Percentiles rank a stretch among this genome's conserved stretches.
Evolutionary conservation across 2,113 vertebrate genomes (phyloP).

Genomic region (Tetrao urogallus): DNA sequence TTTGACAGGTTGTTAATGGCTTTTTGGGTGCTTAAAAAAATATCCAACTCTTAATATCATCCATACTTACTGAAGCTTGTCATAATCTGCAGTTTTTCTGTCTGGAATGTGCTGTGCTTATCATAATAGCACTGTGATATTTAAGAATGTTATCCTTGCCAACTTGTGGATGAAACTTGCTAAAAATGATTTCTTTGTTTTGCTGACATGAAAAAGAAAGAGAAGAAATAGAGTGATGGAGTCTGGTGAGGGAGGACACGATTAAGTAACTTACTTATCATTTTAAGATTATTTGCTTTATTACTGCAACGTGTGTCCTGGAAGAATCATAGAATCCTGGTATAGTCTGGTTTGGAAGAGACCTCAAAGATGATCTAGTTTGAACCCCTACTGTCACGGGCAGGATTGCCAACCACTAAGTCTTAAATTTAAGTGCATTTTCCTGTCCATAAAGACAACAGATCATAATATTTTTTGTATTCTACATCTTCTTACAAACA

Average conservation of each 20-base stretch:
- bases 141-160: slow-evolving; percentile 43
- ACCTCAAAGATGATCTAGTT: too few species aligned
- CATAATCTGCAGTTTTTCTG: slow-evolving; percentile 49
- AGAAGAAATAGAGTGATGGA: not conserved
- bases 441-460: not conserved
- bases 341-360: too few species aligned
- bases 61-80: slow-evolving; percentile 18
- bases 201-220: not conserved
- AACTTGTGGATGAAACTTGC: slow-evolving; percentile 39
- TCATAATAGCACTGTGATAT: slow-evolving; percentile 55
- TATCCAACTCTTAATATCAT: slow-evolving; percentile 49
- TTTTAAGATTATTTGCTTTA: not conserved
- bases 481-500: not conserved
- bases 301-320: not conserved
- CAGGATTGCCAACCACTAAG: too few species aligned
- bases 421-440: not conserved
- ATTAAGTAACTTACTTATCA: not conserved
- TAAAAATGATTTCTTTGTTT: slow-evolving; percentile 58
- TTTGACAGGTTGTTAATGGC: slow-evolving; percentile 57
- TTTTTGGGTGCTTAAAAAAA: slow-evolving; percentile 6
- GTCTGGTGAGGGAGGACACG: not conserved
- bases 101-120: slow-evolving; percentile 39
- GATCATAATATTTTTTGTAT: not conserved
- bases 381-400: too few species aligned
- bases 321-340: not conserved